A percentile compares a stretch with the other conserved stretches of the same genome.
These are phyloP conservation scores for Syrphus vitripennis DNA, from an alignment of 2,888 invertebrate species.

Conservation along the genomic window DNA sequence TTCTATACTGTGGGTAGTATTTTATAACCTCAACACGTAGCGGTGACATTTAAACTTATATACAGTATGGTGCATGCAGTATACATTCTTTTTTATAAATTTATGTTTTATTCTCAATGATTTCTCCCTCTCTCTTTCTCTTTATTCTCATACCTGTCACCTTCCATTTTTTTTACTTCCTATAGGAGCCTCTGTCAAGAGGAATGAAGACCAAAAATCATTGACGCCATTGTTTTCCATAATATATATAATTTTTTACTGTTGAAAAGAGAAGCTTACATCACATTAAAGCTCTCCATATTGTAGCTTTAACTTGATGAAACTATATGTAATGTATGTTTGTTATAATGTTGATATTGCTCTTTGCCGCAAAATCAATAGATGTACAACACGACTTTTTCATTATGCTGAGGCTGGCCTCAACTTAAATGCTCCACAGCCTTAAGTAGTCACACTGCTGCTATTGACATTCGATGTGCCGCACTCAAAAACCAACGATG, in stretches of 20 bases:
- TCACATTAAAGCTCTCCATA: conserved; percentile 9
- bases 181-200: background rate
- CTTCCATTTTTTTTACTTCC: too few species aligned
- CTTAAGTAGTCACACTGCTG: conserved; percentile 59
- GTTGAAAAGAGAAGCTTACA: conserved; percentile 1
- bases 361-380: conserved; percentile 23
- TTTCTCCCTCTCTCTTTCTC: background rate
- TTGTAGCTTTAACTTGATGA: conserved; percentile 2
- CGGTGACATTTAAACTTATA: background rate
- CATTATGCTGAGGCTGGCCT: conserved; percentile 1
- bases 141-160: background rate
- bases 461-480: conserved; percentile 69
- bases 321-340: background rate
- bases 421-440: conserved; percentile 31
- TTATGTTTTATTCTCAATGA: background rate
- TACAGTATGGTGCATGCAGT: too few species aligned
- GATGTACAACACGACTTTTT: conserved; percentile 16
- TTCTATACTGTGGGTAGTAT: too few species aligned
- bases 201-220: background rate
- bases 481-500: background rate
- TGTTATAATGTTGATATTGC: background rate
- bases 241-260: too few species aligned
- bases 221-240: conserved; percentile 4
- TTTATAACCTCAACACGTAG: conserved; percentile 1
- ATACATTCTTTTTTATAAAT: background rate